Percentiles rank a stretch among this genome's conserved stretches.
phyloP scores from a whole-genome alignment of 2,113 vertebrate species.

The Macrotus californicus region DNA sequence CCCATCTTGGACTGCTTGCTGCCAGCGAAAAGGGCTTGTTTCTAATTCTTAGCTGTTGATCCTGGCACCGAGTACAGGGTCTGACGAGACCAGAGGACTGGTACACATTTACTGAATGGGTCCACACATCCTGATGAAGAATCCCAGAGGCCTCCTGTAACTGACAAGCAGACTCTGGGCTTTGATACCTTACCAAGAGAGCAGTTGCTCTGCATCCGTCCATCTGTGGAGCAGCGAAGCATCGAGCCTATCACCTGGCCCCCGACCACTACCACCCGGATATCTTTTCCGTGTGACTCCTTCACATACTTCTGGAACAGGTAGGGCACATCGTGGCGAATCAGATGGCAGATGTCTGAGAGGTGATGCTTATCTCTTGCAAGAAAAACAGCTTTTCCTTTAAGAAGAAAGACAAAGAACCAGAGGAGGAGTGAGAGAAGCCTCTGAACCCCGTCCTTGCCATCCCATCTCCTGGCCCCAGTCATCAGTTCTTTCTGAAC shows the following conservation, averaged over 20 bases:
- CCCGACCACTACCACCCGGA: conserved; percentile 90
- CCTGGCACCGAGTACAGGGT: not conserved
- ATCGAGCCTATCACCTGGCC: conserved; percentile 90
- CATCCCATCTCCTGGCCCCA: not conserved
- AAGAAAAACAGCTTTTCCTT: conserved; percentile 92
- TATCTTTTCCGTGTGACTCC: conserved; percentile 90
- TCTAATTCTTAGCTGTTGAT: not conserved
- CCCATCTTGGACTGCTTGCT: not conserved
- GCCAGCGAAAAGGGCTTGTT: not conserved
- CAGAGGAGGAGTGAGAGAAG: not conserved
- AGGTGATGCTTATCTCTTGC: conserved; percentile 92
- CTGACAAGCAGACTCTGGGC: rapidly evolving
- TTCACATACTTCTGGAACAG: conserved; percentile 94
- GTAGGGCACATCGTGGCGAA: conserved; percentile 91
- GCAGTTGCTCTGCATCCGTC: conserved; percentile 94
- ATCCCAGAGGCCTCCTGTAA: rapidly evolving
- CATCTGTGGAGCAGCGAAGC: conserved; percentile 91
- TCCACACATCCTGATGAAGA: not conserved
- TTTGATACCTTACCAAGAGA: conserved; percentile 79
- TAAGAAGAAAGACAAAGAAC: conserved; percentile 40
- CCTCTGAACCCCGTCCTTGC: not conserved
- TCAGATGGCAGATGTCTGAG: conserved; percentile 89
- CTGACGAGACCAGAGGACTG: rapidly evolving
- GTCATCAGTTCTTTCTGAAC: not conserved
- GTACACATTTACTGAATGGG: not conserved